phyloP scores from a whole-genome alignment of 64 coral and sea anemone species.

The Cladopsammia gracilis region DNA sequence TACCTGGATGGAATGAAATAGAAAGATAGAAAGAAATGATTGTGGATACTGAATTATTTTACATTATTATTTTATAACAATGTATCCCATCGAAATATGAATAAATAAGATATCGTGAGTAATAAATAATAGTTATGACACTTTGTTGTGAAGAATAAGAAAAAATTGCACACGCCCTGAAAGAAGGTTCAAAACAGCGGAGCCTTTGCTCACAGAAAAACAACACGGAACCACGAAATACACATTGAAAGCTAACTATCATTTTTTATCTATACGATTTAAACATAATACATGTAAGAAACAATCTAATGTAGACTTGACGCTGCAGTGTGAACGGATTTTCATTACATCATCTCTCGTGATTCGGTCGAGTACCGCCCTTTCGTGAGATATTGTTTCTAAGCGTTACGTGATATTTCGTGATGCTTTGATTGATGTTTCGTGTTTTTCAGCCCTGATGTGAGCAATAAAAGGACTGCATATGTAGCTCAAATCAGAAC shows the following conservation, averaged over 20 bases:
- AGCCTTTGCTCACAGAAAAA: background rate
- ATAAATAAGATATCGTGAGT: background rate
- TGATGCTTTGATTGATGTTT: background rate
- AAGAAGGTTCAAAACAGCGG: background rate
- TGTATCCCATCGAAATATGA: background rate
- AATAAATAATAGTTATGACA: background rate
- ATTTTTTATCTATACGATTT: too few relatives aligned
- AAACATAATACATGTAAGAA: too few relatives aligned
- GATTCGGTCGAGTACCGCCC: background rate
- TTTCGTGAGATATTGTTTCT: conserved; percentile 31
- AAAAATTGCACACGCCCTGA: background rate
- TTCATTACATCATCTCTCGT: background rate
- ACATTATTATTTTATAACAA: too few relatives aligned
- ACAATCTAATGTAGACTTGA: background rate
- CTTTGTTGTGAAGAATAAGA: background rate
- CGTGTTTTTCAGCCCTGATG: background rate
- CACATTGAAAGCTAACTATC: background rate
- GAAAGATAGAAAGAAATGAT: too few relatives aligned
- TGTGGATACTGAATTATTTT: background rate
- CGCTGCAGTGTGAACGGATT: too few relatives aligned
- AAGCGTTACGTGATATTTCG: conserved; percentile 12
- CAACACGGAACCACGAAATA: background rate
- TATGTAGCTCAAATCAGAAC: background rate
- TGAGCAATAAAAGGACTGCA: conserved; percentile 2
- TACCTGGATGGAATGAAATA: too few relatives aligned